phyloP scores from a whole-genome alignment of 2,888 invertebrate genomes.

The Glyphotaelius pellucidus region DNA sequence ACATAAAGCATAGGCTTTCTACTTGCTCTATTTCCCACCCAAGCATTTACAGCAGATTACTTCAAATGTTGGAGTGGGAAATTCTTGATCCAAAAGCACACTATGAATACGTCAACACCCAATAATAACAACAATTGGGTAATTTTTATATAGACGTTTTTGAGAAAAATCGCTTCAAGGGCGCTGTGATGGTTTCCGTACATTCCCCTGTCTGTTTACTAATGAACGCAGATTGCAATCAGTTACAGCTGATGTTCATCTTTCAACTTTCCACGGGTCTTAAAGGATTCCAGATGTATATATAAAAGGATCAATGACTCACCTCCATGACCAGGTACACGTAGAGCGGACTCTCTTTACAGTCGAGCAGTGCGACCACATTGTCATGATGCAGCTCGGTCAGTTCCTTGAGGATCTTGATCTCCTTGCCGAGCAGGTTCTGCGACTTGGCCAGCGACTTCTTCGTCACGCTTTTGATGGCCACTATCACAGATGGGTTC shows the following conservation, averaged over 20 bases:
- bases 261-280: neutral
- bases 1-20: too few relatives aligned
- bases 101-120: too few relatives aligned
- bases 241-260: neutral
- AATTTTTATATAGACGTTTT: too few relatives aligned
- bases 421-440: conserved; percentile 98
- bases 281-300: neutral
- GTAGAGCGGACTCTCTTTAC: conserved; percentile 96
- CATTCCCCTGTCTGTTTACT: too few relatives aligned
- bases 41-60: too few relatives aligned
- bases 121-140: too few relatives aligned
- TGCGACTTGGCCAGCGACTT: conserved; percentile 98
- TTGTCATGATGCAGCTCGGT: conserved; percentile 99
- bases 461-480: conserved; percentile 98
- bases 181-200: too few relatives aligned
- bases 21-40: too few relatives aligned
- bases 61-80: too few relatives aligned
- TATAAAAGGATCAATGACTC: conserved; percentile 71
- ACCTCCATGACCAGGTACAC: conserved; percentile 99
- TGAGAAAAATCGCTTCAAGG: too few relatives aligned
- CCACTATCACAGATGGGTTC: conserved; percentile 92
- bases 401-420: conserved; percentile 98
- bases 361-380: conserved; percentile 97
- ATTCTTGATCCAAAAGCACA: too few relatives aligned
- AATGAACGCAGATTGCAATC: too few relatives aligned